Percentiles rank a stretch among this genome's conserved stretches.
These are phyloP conservation scores for Mormoops blainvillei DNA, from an alignment of 2,113 vertebrate species.

Conservation along the genomic window DNA sequence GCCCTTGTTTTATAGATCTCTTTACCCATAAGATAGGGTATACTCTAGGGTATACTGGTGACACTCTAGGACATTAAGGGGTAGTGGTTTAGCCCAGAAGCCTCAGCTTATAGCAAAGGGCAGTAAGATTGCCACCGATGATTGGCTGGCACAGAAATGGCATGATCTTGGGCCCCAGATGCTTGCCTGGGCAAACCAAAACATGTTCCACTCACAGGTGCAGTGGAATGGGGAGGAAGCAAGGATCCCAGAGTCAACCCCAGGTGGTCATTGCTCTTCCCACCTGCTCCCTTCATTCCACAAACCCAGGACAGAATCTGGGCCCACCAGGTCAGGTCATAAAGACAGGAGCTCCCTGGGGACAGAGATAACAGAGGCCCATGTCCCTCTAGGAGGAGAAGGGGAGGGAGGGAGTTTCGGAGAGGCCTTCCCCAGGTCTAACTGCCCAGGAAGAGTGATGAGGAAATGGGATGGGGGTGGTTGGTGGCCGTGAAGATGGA, in stretches of 20 bases:
- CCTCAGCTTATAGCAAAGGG: neutral
- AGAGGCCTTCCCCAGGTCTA: neutral
- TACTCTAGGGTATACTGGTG: too few species aligned
- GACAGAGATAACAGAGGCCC: rapidly evolving
- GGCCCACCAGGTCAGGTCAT: neutral
- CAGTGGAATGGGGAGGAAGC: neutral
- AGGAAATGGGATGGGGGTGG: neutral
- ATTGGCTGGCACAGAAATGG: rapidly evolving
- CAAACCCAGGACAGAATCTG: neutral
- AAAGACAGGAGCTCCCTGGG: neutral
- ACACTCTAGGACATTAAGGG: neutral
- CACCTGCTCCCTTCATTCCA: neutral
- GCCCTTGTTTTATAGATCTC: neutral
- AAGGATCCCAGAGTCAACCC: too few species aligned
- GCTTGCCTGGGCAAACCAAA: neutral
- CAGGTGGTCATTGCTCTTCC: neutral
- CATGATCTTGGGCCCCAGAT: neutral
- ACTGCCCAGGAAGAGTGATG: neutral
- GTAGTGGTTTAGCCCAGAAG: neutral
- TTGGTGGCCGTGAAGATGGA: neutral
- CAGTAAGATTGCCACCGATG: neutral
- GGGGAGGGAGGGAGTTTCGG: neutral
- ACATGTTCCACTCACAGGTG: neutral
- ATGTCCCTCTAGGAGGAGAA: neutral
- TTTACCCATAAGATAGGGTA: neutral